Conservation (phyloP, 2,797 vertebrate genomes). For the Potorous gilbertii region DNA sequence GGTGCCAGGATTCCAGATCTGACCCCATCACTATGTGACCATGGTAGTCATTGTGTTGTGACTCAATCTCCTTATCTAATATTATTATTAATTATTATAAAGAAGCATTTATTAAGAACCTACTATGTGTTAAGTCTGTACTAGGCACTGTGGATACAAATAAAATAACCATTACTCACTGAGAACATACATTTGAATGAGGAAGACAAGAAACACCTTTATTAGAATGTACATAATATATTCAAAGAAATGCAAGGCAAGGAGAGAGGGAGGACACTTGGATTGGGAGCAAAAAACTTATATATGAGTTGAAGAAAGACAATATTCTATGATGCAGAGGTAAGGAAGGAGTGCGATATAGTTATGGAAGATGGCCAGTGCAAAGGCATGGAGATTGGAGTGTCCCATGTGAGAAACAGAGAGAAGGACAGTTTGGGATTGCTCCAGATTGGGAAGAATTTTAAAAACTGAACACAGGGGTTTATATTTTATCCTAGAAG, state of each 20-base stretch:
- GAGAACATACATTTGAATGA: background rate
- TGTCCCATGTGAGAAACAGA: background rate
- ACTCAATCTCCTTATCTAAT: background rate
- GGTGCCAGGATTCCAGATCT: background rate
- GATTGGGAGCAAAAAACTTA: background rate
- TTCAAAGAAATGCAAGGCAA: background rate
- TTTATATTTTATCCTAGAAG: background rate
- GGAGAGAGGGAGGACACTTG: background rate
- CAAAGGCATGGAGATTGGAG: background rate
- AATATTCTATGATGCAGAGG: background rate
- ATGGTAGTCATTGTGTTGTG: background rate
- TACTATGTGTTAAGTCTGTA: background rate
- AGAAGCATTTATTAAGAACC: background rate
- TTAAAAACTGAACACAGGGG: background rate
- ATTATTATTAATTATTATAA: background rate
- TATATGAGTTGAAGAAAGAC: background rate
- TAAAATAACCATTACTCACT: background rate
- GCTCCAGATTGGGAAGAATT: background rate
- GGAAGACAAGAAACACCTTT: background rate
- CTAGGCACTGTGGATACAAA: background rate
- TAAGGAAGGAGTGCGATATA: background rate
- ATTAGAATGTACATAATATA: background rate
- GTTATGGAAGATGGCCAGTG: background rate
- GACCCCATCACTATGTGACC: background rate
- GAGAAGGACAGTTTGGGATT: background rate